phyloP scores from a whole-genome alignment of 1,140 invertebrate genomes.

The Helicoverpa armigera region DNA sequence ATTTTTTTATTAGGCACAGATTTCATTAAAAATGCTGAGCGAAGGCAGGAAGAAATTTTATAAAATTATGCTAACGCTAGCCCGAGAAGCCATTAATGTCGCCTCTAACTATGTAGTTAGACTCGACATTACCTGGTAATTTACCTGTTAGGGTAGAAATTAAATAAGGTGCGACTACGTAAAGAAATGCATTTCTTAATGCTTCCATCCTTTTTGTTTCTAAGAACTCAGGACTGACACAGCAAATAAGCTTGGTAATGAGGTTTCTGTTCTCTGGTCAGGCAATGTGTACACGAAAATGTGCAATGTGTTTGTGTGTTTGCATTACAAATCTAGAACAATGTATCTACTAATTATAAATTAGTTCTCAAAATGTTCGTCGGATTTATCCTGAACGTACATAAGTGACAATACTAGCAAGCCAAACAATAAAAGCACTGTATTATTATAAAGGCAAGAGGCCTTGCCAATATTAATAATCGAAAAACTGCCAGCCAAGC shows the following conservation, averaged over 20 bases:
- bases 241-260: no score
- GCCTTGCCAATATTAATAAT: conserved; percentile 45
- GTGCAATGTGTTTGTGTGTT: no score
- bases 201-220: not conserved
- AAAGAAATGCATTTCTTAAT: conserved; percentile 14
- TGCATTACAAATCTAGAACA: no score
- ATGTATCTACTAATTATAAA: no score
- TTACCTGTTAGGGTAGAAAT: conserved; percentile 11
- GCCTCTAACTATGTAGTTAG: conserved; percentile 16
- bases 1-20: not conserved
- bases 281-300: not conserved
- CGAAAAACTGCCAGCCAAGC: conserved; percentile 37
- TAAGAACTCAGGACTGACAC: not conserved
- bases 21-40: conserved; percentile 23
- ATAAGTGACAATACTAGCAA: not conserved
- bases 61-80: conserved; percentile 32
- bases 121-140: conserved; percentile 30
- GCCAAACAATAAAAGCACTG: conserved; percentile 20
- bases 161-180: conserved; percentile 7
- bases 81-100: conserved; percentile 18
- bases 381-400: not conserved
- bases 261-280: not conserved
- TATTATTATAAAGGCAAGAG: conserved; percentile 39
- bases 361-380: no score
- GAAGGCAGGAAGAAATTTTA: conserved; percentile 4